These are phyloP conservation scores for Sarcophaga subvicina DNA, from an alignment of 2,888 invertebrate genomes.

Conservation along the genomic window DNA sequence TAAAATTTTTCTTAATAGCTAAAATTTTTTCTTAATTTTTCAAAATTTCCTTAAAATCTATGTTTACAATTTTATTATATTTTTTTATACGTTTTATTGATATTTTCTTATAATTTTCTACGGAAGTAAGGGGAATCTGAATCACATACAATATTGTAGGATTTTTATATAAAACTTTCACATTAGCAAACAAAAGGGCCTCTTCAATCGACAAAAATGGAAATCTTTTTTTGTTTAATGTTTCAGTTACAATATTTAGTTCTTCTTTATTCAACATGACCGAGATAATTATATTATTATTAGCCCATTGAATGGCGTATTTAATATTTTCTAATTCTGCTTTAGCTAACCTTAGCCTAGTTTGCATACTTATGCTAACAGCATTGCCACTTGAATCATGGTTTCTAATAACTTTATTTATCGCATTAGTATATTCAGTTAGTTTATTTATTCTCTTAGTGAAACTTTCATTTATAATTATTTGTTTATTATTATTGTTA, in stretches of 20 bases:
- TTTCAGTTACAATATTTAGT: conserved; percentile 26
- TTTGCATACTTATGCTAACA: too few relatives aligned
- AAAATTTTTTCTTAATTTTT: too few relatives aligned
- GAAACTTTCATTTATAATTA: conserved; percentile 1
- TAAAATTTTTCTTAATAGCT: conserved; percentile 28
- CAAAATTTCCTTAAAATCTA: too few relatives aligned
- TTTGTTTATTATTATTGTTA: conserved; percentile 22
- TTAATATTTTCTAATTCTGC: too few relatives aligned
- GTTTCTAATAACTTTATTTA: too few relatives aligned
- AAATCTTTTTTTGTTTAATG: conserved; percentile 21
- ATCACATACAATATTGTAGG: not conserved
- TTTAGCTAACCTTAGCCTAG: too few relatives aligned
- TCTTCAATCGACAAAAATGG: conserved; percentile 27
- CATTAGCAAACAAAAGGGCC: conserved; percentile 12
- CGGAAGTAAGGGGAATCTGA: conserved; percentile 27
- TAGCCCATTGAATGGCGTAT: too few relatives aligned
- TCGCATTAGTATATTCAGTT: not conserved
- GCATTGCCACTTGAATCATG: too few relatives aligned
- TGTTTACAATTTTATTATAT: not conserved
- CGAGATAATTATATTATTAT: too few relatives aligned
- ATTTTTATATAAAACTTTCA: conserved; percentile 36
- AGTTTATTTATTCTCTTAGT: conserved; percentile 12
- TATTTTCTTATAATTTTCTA: conserved; percentile 40
- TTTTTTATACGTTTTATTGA: conserved; percentile 18
- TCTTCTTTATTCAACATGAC: too few relatives aligned